A percentile compares a stretch with the other conserved stretches of the same genome.
Conservation (phyloP, 2,888 invertebrate species). For the Watsonalla binaria region DNA sequence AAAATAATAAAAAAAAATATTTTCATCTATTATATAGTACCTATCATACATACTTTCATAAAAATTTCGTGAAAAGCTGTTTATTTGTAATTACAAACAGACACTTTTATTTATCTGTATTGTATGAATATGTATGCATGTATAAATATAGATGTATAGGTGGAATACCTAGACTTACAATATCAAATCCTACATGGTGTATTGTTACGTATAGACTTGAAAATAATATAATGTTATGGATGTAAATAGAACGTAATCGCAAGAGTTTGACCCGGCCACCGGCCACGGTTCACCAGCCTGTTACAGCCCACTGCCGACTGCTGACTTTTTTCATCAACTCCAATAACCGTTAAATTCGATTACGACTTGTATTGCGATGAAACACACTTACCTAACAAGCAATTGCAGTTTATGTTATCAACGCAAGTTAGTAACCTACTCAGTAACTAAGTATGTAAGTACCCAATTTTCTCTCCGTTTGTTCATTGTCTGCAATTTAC, state of each 20-base stretch:
- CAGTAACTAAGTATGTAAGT: constrained; percentile 2
- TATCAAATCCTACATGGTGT: too few relatives aligned
- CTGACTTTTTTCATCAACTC: constrained; percentile 45
- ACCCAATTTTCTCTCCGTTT: not conserved
- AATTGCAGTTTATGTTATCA: constrained; percentile 7
- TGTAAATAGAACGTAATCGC: constrained; percentile 26
- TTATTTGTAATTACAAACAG: too few relatives aligned
- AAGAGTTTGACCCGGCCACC: constrained; percentile 24
- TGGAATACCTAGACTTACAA: too few relatives aligned
- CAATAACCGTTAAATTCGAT: constrained; percentile 71
- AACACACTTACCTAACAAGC: constrained; percentile 50
- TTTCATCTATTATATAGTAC: too few relatives aligned
- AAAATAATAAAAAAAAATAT: too few relatives aligned
- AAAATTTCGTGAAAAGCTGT: too few relatives aligned
- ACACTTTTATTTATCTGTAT: too few relatives aligned
- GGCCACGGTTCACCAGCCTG: constrained; percentile 46
- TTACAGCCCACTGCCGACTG: constrained; percentile 41
- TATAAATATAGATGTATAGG: too few relatives aligned
- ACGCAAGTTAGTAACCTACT: not conserved
- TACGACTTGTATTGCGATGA: constrained; percentile 57
- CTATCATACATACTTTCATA: too few relatives aligned
- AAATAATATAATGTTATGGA: not conserved
- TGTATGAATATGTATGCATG: too few relatives aligned
- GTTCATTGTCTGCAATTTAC: too few relatives aligned
- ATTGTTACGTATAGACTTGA: not conserved